These are phyloP conservation scores for Cephalopholis sonnerati DNA, from an alignment of 2,113 vertebrate species.

Conservation along the genomic window DNA sequence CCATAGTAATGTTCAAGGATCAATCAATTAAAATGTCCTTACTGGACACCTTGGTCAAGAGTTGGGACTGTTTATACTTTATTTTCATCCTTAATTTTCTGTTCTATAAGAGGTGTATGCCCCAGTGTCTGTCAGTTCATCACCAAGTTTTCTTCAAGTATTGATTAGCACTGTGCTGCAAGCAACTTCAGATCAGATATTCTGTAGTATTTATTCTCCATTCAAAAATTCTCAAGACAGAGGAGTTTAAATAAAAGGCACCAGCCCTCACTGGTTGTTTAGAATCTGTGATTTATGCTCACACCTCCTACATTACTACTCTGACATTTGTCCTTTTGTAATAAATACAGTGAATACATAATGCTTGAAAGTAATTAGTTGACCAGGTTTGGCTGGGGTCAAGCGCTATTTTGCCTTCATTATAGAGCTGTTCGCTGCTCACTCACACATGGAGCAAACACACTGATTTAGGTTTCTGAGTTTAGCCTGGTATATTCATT, in stretches of 20 bases:
- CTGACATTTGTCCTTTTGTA: not conserved
- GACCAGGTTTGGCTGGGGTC: not conserved
- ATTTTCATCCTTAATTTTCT: not conserved
- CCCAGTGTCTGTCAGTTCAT: not conserved
- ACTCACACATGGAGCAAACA: slow-evolving; percentile 26
- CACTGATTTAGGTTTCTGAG: slow-evolving; percentile 23
- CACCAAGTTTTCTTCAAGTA: slow-evolving; percentile 2
- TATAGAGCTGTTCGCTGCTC: slow-evolving; percentile 17
- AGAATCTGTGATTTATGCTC: not conserved
- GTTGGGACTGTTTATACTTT: no score
- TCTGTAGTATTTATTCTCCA: not conserved
- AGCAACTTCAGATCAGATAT: slow-evolving; percentile 3
- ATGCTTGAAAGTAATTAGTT: not conserved
- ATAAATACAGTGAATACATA: not conserved
- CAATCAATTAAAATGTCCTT: not conserved
- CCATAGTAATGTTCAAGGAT: not conserved
- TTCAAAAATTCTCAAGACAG: not conserved
- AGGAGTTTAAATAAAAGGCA: not conserved
- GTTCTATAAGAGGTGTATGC: not conserved
- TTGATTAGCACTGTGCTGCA: not conserved
- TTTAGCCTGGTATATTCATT: slow-evolving; percentile 35
- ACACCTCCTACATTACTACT: not conserved
- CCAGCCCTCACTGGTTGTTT: not conserved
- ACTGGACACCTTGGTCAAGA: no score
- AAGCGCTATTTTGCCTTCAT: slow-evolving; percentile 14